Evolutionary conservation across 1,140 invertebrate species (phyloP), one percentile per base, ranked within the genome.

Genomic region (Drosophila tsacasi): DNA sequence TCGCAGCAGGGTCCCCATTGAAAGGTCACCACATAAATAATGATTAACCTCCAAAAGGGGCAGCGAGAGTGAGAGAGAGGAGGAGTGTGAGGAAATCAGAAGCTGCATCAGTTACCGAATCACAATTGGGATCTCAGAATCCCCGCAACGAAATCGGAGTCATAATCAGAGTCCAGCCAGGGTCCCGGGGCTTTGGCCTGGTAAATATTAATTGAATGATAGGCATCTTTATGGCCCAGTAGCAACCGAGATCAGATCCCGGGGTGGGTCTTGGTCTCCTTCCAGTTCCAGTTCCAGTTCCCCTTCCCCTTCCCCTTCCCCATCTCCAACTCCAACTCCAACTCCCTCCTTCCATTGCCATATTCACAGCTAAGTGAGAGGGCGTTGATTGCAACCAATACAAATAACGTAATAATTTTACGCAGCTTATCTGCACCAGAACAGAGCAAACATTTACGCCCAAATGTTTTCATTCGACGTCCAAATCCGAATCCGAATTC

Each of bases 361-460:
- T 19, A 52, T 23, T 37, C 52, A 23, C 52, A 23, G 17, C 63
- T 60, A 60, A 77, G 65, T 69, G 75, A 62, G 75, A 77, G 83
- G 63, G 63, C 78, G 86, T 76, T 90, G 85, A 91, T 90, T 90
- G 85, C 90, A 73, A 86, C 90, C 90, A 91, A 91, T 91, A 91
- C 90, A 91, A 91, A 92, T 83, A 91, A 91, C 79, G 91, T 92
- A 92, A 92, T 92, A 83, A 92, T 92, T 92, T 92, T 85, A 84
- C 79, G 80, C 81, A 89, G 91, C 91, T 92, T 92, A 92, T 92
- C 91, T 92, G 87, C 84, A 92, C 83, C 91, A 92, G 81, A 91
- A 91, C 91, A 92, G 91, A 85, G 76, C 91, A 92, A 92, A 92
- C 91, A 92, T 92, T 92, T 91, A 92, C 91, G 91, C 91, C 91